Evolutionary conservation across 2,888 invertebrate species (phyloP), one percentile per base, ranked within the genome.

Genomic region (Drepana falcataria): DNA sequence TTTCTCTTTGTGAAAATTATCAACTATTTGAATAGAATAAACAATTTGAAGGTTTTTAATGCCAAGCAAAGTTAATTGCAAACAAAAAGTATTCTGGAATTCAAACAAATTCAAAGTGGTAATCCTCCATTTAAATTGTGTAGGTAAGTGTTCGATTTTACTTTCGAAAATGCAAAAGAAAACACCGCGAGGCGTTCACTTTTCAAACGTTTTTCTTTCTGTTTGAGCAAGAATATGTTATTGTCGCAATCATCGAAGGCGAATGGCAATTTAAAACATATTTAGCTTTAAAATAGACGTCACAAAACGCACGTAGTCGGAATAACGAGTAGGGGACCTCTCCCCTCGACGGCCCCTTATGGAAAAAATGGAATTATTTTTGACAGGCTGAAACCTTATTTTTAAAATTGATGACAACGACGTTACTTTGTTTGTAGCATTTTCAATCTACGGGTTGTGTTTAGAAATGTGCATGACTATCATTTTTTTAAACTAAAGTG

Each of bases 221-320:
- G 55, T 54, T 49, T 55, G 54, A 44, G 61, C 48, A 57, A 61
- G 59, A 73, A 64, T 72, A 69, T 73, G 69, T 76, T 71, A 69
- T 69, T 71, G 67, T 74, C 70, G 65, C 70, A 70, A 68, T 75
- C 69, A 73, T 76, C 70, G 74, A 79, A 75, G 68, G 73, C 68
- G 74, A 80, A 82, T 75, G 74, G 77, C 80, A 83, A 83, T 84
- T 85, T 85, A 73, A 77, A 80, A 77, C 75, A 80, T 82, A 81
- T 83, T 85, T 79, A 76, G 74, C 73, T 73, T 67, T 68, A 75
- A 77, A 80, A 81, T 66, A 79, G 76, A 79, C 71, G 76, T 76
- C 70, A 76, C 71, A 69, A 60, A 66, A 68, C 70, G 73, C 69
- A 78, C 79, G 79, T 78, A 80, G 68, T 73, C 69, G 69, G 74